phyloP scores from a whole-genome alignment of 2,113 vertebrate genomes.

The Lagopus muta region DNA sequence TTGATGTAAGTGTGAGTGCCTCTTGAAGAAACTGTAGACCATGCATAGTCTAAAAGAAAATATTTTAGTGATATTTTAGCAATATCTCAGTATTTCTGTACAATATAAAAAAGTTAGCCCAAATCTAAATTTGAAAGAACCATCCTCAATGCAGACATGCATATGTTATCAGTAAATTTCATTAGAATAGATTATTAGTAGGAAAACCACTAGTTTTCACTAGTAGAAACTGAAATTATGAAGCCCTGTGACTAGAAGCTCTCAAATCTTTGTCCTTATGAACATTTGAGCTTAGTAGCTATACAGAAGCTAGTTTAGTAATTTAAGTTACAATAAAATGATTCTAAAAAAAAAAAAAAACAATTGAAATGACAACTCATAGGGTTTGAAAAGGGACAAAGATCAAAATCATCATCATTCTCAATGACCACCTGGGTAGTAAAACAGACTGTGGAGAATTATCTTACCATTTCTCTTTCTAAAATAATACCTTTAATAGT shows the following conservation, averaged over 20 bases:
- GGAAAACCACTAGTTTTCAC: too few relatives aligned
- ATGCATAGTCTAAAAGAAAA: constrained; percentile 77
- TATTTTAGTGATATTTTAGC: not conserved
- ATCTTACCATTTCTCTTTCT: not conserved
- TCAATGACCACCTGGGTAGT: not conserved
- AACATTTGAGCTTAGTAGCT: not conserved
- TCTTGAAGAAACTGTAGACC: constrained; percentile 80
- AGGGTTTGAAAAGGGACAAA: not conserved
- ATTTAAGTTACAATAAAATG: not conserved
- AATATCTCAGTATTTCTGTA: not conserved
- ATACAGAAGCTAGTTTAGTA: not conserved
- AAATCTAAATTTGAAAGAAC: not conserved
- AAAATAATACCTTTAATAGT: not conserved
- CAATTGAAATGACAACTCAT: not conserved
- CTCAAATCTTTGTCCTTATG: not conserved
- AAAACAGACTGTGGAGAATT: not conserved
- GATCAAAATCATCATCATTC: not conserved
- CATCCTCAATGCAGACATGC: not conserved
- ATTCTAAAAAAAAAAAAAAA: not conserved
- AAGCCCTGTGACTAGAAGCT: not conserved
- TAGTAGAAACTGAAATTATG: not conserved
- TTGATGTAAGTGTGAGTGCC: constrained; percentile 69
- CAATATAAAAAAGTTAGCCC: not conserved
- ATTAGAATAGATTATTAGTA: not conserved
- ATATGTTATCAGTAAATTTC: not conserved